Evolutionary conservation across 2,113 vertebrate genomes (phyloP).

Genomic region (Dicerorhinus sumatrensis): DNA sequence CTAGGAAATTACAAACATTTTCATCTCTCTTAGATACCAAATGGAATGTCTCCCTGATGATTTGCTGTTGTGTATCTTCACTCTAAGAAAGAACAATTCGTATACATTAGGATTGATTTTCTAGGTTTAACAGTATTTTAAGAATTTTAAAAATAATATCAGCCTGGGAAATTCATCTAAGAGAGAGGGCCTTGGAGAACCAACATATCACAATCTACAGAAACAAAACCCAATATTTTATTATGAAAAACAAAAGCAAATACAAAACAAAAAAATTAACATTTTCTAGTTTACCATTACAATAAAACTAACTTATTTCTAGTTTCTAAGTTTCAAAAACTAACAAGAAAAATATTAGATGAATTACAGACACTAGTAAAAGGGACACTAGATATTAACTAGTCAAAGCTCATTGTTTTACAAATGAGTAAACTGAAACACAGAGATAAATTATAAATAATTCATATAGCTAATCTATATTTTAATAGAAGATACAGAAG

Average conservation of each 20-base stretch:
- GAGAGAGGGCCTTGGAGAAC: background rate
- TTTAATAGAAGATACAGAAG: conserved; percentile 9
- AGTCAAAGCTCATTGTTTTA: background rate
- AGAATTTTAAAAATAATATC: conserved; percentile 32
- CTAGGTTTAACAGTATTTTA: conserved; percentile 11
- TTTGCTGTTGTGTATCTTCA: conserved; percentile 99
- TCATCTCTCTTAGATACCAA: conserved; percentile 98
- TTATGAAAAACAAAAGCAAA: background rate
- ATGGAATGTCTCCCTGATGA: conserved; percentile 99
- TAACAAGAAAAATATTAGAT: conserved; percentile 33
- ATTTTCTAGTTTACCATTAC: background rate
- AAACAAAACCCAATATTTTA: conserved; percentile 24
- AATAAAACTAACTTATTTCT: conserved; percentile 56
- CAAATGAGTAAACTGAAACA: conserved; percentile 36
- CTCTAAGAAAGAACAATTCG: conserved; percentile 88
- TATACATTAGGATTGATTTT: conserved; percentile 50
- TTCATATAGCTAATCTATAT: background rate
- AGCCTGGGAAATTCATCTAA: conserved; percentile 13
- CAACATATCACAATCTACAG: background rate
- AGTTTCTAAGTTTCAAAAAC: conserved; percentile 50
- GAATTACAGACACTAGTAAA: background rate
- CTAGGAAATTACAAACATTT: conserved; percentile 99
- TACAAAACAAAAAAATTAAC: background rate
- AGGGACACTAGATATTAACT: background rate
- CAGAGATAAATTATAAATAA: conserved; percentile 2